Evolutionary conservation across 2,113 vertebrate species (phyloP).

Genomic region (Upupa epops): DNA sequence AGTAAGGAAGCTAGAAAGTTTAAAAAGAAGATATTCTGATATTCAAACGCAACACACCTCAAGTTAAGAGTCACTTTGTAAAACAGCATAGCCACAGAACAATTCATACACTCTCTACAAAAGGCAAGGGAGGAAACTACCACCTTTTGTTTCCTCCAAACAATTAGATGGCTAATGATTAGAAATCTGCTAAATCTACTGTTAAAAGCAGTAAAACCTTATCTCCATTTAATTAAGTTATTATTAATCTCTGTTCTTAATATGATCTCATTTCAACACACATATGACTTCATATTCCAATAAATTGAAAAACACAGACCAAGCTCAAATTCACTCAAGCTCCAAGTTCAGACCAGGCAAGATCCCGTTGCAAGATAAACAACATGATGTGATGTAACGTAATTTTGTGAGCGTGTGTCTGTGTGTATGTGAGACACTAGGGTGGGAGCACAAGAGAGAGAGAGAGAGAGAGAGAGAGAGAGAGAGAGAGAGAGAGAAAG

Average conservation of each 20-base stretch:
- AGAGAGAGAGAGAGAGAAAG: not conserved
- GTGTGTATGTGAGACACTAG: not conserved
- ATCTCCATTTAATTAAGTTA: not conserved
- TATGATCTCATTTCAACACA: slow-evolving; percentile 9
- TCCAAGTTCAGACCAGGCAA: slow-evolving; percentile 42
- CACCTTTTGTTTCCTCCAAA: not conserved
- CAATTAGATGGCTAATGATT: not conserved
- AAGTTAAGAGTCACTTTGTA: not conserved
- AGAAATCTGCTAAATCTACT: not conserved
- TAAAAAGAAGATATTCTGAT: not conserved
- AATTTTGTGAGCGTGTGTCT: not conserved
- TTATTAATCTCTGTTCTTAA: slow-evolving; percentile 34
- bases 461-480: not conserved
- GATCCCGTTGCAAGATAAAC: slow-evolving; percentile 59
- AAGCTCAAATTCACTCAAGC: slow-evolving; percentile 48
- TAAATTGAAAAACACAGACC: slow-evolving; percentile 41
- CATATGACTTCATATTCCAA: slow-evolving; percentile 30
- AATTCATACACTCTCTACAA: not conserved
- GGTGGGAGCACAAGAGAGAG: rapidly evolving
- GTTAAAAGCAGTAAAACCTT: slow-evolving; percentile 25
- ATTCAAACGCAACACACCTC: not conserved
- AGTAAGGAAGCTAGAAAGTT: not conserved
- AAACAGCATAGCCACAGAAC: not conserved
- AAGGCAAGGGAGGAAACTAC: not conserved
- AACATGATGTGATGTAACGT: slow-evolving; percentile 14